Base-by-base conservation (phyloP, 2,113 vertebrate genomes). In the Trematocara nigrifrons region DNA sequence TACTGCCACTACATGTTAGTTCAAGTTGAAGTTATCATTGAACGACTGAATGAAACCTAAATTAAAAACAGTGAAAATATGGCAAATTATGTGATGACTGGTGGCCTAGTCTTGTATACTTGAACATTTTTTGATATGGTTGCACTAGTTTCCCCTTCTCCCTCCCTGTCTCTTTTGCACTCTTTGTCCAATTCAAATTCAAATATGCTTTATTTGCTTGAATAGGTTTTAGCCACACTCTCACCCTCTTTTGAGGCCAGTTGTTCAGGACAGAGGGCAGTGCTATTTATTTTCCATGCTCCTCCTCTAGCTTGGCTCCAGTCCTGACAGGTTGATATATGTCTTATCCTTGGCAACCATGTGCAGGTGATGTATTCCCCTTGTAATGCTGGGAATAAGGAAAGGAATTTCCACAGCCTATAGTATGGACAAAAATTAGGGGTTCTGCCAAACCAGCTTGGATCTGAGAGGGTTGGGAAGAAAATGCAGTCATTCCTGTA, bases 241-340 rank as follows among this genome's bases (percentile, higher is more conserved):
- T 66, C 57, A 18, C 79, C 71, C 66, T 84, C 79, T 76, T 52
- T 57, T 29, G 45, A 89, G 40, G 47, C 61, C 22, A 53, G 49
- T 77, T 78, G 78, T 66, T 77, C 31, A 31, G 84, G 81, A 81
- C 83, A 56, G 64, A 86, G 83, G 81, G 69, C 74, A 85, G 85
- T 83, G 74, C 78, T 52, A 52, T 89, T 92, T 86, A 81, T 89
- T 92, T 87, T 79, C 85, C 40, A 9, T 83, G 74, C 49, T 77
- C 45, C 82, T 79, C 56, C 74, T 61, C 78, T 40, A 56, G 81
- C 42, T 74, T 12, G 7, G 56, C 79, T 86, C 82, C 82, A 83
- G 81, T 84, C 82, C 80, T 91, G 91, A 93, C 91, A 89, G 86
- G 66, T 81, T 93, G 93, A 95, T 95, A 86, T 85, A 94, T 94